Evolutionary conservation across 2,797 vertebrate species (phyloP), one percentile per base, ranked within the genome.

Genomic region (Pseudochaenichthys georgianus): DNA sequence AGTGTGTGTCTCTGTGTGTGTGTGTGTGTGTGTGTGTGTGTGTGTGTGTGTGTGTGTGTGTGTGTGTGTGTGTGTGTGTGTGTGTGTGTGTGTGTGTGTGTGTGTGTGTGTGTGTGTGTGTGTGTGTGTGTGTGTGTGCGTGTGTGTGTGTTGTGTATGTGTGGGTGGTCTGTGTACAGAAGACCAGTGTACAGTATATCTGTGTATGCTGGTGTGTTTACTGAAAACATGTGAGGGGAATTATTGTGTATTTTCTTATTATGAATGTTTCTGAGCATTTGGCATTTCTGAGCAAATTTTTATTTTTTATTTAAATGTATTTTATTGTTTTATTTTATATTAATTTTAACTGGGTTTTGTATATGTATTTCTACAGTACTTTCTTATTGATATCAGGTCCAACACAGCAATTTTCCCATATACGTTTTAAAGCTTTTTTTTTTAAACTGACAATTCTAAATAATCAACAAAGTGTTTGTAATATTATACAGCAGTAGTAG

Each of bases 181-280:
- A 95, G 96, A 61, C 77, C 78, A 80, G 82, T 87, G 85, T 89
- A 50, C 76, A 69, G 65, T 60, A n/a, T 43, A 55, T 75, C 59
- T 82, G 64, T n/a, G 54, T 65, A 50, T 61, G 70, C 53, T 85
- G 28, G 10, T 83, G 85, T 86, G 72, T 78, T 80, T 61, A 72
- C 70, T 61, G 59, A 77, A 52, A 42, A 63, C 9, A 47, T 58
- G 65, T 28, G 81, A 83, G 65, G 82, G 80, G 65, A 42, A 62
- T 68, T 43, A 62, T 28, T 64, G 28, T 66, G 80, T 78, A 57
- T 66, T 55, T 81, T 48, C 13, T 60, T 65, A 60, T 59, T 42
- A 51, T 67, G 10, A 55, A 21, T 17, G 12, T 46, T 57, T 75
- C 15, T 55, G 17, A 47, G 7, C 48, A 57, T 58, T 74, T 13